Evolutionary conservation across 2,888 invertebrate genomes (phyloP).

Genomic region (Cremastinae sp.): DNA sequence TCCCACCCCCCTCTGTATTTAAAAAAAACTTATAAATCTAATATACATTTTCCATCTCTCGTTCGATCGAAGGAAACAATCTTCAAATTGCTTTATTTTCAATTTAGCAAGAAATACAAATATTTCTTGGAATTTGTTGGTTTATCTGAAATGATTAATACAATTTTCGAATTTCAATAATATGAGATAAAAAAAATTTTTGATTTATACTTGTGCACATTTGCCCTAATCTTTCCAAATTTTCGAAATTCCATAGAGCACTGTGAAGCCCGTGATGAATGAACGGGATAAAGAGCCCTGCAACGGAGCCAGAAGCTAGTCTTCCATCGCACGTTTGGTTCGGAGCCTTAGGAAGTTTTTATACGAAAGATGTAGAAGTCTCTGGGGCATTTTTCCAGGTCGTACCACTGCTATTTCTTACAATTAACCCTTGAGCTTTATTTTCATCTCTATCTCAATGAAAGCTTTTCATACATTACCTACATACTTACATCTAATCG

Average conservation of each 20-base stretch:
- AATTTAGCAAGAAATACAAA: too few relatives aligned
- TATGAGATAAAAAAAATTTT: too few relatives aligned
- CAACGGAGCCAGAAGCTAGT: conserved; percentile 35
- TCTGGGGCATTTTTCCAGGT: conserved; percentile 42
- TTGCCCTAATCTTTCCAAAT: conserved; percentile 18
- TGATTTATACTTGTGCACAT: not conserved
- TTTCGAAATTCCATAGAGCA: conserved; percentile 35
- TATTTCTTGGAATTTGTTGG: too few relatives aligned
- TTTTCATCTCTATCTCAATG: conserved; percentile 19
- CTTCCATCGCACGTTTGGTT: conserved; percentile 22
- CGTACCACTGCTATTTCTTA: conserved; percentile 50
- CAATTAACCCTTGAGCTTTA: conserved; percentile 49
- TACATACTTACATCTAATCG: conserved; percentile 22
- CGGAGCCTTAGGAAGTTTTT: conserved; percentile 35
- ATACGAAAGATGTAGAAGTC: conserved; percentile 28
- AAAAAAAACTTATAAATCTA: too few relatives aligned
- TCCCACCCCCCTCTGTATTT: too few relatives aligned
- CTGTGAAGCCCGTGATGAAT: conserved; percentile 51
- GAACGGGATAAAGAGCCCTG: conserved; percentile 45
- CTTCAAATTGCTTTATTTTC: too few relatives aligned
- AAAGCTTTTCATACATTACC: not conserved
- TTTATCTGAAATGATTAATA: too few relatives aligned
- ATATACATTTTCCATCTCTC: too few relatives aligned
- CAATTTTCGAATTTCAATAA: too few relatives aligned
- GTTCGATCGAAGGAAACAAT: too few relatives aligned